Conservation (phyloP, 2,888 invertebrate species). For the Aradus depressus region DNA sequence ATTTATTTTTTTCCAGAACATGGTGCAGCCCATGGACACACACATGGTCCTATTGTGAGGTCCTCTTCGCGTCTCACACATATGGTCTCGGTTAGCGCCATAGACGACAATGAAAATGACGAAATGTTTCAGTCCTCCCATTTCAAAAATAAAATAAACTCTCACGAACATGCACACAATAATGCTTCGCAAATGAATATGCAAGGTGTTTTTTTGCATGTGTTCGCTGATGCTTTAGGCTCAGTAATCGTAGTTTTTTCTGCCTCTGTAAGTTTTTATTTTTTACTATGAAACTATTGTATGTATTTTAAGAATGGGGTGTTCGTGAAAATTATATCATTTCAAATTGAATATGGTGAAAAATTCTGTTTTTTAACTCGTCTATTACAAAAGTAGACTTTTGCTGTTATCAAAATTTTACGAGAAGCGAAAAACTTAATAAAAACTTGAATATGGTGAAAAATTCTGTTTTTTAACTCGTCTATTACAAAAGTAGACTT, state of each 20-base stretch:
- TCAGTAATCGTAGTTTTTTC: slow-evolving; percentile 84
- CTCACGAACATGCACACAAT: slow-evolving; percentile 36
- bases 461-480: no score
- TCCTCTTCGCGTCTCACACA: slow-evolving; percentile 49
- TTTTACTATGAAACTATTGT: not conserved
- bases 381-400: no score
- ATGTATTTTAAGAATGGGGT: no score
- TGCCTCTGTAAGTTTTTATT: slow-evolving; percentile 45
- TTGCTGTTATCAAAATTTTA: no score
- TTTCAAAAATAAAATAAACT: slow-evolving; percentile 15
- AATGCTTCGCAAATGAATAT: slow-evolving; percentile 88
- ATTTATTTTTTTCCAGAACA: slow-evolving; percentile 26
- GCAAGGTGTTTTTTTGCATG: slow-evolving; percentile 98
- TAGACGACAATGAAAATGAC: slow-evolving; percentile 63
- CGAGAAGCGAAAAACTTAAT: no score
- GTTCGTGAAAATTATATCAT: no score
- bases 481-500: no score
- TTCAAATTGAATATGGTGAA: no score
- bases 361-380: no score
- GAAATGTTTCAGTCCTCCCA: slow-evolving; percentile 43
- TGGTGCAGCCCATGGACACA: slow-evolving; percentile 44
- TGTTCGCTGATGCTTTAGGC: slow-evolving; percentile 93
- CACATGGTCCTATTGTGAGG: slow-evolving; percentile 49
- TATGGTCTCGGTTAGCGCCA: slow-evolving; percentile 40
- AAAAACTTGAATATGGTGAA: no score